Evolutionary conservation across 1,140 invertebrate species (phyloP), one percentile per base, ranked within the genome.

Genomic region (Probaryconus sp.): DNA sequence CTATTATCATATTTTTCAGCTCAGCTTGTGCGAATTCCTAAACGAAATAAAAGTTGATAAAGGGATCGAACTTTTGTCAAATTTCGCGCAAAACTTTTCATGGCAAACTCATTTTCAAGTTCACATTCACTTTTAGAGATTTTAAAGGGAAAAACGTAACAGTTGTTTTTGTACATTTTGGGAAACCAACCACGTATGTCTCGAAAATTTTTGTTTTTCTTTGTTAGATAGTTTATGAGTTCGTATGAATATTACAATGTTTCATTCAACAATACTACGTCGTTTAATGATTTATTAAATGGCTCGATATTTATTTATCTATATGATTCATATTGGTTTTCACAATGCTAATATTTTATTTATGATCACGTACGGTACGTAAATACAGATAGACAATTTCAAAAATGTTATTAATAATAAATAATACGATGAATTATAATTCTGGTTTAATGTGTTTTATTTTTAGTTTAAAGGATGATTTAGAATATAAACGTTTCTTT

Each of bases 101-200:
- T 10, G 11, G n/a, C 21, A 47, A 47, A 47, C 43, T 47, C 13
- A 30, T 47, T 50, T 50, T 10, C 9, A 35, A 50, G 45, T 48
- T 31, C n/a, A 13, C 26, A 11, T 28, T 17, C 47, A 11, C 28
- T 5, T 50, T 10, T 48, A 2, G 10, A 45, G 10, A 24, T 21
- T 26, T 7, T 13, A 33, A 11, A 50, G 24, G 2, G 11, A 35
- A 7, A n/a, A 17, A 24, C 7, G 21, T 24, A 31, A 11, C 2
- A 17, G 13, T 4, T 31, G 21, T 47, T 26, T 21, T 10, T 10
- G 10, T 5, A 45, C 21, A 31, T 14, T 45, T 45, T 4, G 42
- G 7, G n/a, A 28, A 45, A 45, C 20, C 9, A 10, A 2, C 20
- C 45, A 48, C 45, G 45, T 31, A 17, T 10, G 28, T 31, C 13